phyloP scores from a whole-genome alignment of 1,140 invertebrate species.

The Caenorhabditis remanei region DNA sequence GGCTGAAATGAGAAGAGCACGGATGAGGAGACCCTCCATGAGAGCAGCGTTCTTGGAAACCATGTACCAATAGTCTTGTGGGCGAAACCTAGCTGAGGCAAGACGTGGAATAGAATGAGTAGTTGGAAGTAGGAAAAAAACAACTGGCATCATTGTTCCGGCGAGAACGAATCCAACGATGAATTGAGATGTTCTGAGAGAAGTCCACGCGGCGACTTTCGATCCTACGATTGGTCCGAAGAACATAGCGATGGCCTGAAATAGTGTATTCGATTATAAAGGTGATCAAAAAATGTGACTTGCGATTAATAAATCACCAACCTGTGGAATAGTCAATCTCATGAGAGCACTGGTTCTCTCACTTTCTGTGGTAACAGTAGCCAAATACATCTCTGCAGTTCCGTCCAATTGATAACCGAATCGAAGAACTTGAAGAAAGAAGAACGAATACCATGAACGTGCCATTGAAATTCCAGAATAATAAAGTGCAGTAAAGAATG shows the following conservation, averaged over 20 bases:
- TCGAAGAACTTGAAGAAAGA: conserved; percentile 74
- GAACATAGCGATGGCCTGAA: conserved; percentile 73
- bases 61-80: conserved; percentile 78
- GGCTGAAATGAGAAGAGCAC: conserved; percentile 72
- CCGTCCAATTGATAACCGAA: conserved; percentile 76
- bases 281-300: background rate
- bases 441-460: conserved; percentile 73
- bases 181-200: conserved; percentile 74
- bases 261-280: background rate
- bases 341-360: conserved; percentile 75
- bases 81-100: conserved; percentile 73
- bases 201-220: conserved; percentile 74
- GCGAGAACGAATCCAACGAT: conserved; percentile 70
- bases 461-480: conserved; percentile 74
- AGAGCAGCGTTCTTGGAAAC: conserved; percentile 73
- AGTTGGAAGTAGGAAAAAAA: conserved; percentile 74
- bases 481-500: conserved; percentile 75
- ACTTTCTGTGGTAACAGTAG: conserved; percentile 76
- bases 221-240: conserved; percentile 72
- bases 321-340: conserved; percentile 76
- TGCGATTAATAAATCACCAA: background rate
- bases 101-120: conserved; percentile 76
- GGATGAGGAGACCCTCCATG: conserved; percentile 72
- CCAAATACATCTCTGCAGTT: conserved; percentile 77
- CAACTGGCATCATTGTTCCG: conserved; percentile 72